Evolutionary conservation across 2,113 vertebrate genomes (phyloP).

Genomic region (Aptenodytes forsteri): DNA sequence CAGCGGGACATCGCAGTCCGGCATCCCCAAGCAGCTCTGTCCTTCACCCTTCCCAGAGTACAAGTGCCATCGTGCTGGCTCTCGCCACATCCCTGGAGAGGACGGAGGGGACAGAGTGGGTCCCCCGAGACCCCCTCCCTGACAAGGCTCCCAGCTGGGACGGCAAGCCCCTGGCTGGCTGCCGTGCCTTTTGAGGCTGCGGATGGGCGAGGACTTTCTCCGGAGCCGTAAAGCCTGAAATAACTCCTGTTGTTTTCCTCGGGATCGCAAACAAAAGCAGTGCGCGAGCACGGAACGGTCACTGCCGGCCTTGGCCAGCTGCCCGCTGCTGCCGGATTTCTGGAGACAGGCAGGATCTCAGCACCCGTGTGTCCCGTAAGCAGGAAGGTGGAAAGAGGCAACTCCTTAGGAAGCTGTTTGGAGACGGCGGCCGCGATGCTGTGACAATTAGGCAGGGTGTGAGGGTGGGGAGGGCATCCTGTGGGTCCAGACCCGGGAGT

Average conservation of each 20-base stretch:
- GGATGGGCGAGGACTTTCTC: conserved; percentile 61
- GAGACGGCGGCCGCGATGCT: not conserved
- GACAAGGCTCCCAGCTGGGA: accelerated
- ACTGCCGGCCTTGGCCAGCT: not conserved
- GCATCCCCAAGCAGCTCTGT: not conserved
- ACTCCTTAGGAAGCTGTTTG: conserved; percentile 38
- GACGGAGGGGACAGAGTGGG: not conserved
- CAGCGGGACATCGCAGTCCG: accelerated
- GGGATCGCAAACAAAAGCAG: conserved; percentile 56
- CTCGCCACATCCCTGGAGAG: not conserved
- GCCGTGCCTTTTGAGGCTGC: not conserved
- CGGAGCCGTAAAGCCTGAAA: conserved; percentile 13
- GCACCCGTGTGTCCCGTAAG: not conserved
- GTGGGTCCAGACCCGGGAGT: accelerated
- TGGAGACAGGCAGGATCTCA: conserved; percentile 38
- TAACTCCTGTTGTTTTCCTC: conserved; percentile 36
- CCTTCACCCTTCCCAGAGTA: not conserved
- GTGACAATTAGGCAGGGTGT: no score
- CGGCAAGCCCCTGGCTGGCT: not conserved
- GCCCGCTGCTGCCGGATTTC: conserved; percentile 49
- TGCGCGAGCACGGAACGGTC: not conserved
- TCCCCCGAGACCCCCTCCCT: not conserved
- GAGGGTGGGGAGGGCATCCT: not conserved
- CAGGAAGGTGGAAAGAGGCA: conserved; percentile 50
- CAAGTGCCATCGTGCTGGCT: not conserved